Conservation (phyloP, 2,113 vertebrate species). For the Ceratotherium simum region DNA sequence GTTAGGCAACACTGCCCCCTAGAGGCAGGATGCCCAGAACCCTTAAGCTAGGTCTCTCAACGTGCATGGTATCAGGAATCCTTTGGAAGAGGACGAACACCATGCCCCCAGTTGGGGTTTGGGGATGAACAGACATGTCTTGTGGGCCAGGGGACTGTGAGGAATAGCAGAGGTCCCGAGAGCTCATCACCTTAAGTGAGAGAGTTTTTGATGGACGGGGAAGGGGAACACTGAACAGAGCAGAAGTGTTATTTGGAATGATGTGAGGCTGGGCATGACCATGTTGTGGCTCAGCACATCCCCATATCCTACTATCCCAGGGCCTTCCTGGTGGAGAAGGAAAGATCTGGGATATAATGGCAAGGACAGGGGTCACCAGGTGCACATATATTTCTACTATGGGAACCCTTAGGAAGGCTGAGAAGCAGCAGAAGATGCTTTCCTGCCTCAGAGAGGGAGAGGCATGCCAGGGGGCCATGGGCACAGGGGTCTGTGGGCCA, state of each 20-base stretch:
- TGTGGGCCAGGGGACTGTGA: background rate
- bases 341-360: background rate
- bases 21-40: background rate
- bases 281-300: background rate
- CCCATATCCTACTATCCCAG: background rate
- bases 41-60: background rate
- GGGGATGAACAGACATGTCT: background rate
- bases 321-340: background rate
- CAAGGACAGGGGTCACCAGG: background rate
- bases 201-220: background rate
- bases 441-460: background rate
- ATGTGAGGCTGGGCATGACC: background rate
- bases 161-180: background rate
- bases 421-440: background rate
- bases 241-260: background rate
- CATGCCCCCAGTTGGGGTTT: background rate
- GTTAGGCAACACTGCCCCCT: slow-evolving; percentile 50
- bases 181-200: background rate
- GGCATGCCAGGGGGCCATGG: background rate
- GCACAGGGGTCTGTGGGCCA: background rate
- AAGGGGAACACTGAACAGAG: background rate
- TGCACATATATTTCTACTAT: background rate
- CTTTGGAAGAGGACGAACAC: background rate
- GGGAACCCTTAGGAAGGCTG: background rate
- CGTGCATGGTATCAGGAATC: background rate